phyloP scores from a whole-genome alignment of 2,113 vertebrate genomes.

The Hylia prasina region DNA sequence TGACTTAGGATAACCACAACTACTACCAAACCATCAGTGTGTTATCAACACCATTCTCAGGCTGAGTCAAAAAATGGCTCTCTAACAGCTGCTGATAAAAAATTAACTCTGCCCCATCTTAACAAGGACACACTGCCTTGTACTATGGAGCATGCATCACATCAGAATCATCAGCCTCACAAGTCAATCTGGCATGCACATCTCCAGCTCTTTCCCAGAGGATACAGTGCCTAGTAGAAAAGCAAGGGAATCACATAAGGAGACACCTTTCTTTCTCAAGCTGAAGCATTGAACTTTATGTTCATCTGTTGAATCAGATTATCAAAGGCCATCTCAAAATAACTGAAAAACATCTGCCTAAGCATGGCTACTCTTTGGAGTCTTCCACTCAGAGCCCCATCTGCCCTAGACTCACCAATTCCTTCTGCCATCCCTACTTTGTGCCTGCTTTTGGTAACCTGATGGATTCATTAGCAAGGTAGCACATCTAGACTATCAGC shows the following conservation, averaged over 20 bases:
- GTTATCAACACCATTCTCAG: neutral
- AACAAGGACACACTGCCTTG: neutral
- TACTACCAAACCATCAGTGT: neutral
- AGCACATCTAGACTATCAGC: neutral
- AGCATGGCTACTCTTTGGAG: neutral
- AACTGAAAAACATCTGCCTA: neutral
- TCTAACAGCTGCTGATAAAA: neutral
- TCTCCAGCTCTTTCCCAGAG: neutral
- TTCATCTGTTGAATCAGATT: neutral
- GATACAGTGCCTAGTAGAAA: neutral
- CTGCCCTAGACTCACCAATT: neutral
- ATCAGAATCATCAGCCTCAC: neutral
- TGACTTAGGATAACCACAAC: neutral
- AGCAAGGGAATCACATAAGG: neutral
- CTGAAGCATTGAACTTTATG: neutral
- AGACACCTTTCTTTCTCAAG: neutral
- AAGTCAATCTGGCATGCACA: neutral
- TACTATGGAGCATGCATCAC: neutral
- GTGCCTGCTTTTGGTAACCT: neutral
- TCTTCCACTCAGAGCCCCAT: neutral
- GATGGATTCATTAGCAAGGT: neutral
- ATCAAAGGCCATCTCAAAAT: neutral
- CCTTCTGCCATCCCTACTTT: neutral
- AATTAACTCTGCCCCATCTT: neutral
- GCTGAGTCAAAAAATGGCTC: neutral